phyloP scores from a whole-genome alignment of 1,140 invertebrate species.

The Trichoplusia ni region DNA sequence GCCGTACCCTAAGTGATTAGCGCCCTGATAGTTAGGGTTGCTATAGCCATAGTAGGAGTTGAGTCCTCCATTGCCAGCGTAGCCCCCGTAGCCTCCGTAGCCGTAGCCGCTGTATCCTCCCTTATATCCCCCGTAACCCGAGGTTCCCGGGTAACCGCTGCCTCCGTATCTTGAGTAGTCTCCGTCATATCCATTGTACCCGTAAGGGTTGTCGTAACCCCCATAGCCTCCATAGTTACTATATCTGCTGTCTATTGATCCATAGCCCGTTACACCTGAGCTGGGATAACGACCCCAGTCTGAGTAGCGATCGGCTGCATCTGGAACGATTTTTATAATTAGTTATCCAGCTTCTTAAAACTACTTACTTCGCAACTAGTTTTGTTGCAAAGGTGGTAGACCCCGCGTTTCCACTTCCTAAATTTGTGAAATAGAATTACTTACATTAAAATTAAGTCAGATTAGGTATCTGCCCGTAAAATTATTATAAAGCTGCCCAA shows the following conservation, averaged over 20 bases:
- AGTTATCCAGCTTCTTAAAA: no score
- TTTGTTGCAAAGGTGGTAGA: no score
- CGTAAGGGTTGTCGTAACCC: conserved; percentile 10
- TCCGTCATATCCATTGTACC: conserved; percentile 28
- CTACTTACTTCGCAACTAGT: no score
- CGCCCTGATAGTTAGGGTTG: conserved; percentile 63
- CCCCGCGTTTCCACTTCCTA: no score
- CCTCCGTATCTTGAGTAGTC: conserved; percentile 29
- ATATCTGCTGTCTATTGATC: conserved; percentile 14
- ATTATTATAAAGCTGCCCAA: no score
- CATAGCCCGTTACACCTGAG: conserved; percentile 14
- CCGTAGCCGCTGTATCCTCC: conserved; percentile 36
- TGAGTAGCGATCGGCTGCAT: conserved; percentile 8
- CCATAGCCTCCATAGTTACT: conserved; percentile 8
- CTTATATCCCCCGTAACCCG: conserved; percentile 18
- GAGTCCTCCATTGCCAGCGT: conserved; percentile 66
- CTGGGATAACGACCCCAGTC: conserved; percentile 24
- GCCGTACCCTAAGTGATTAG: conserved; percentile 68
- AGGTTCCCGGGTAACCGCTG: conserved; percentile 38
- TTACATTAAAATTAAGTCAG: no score
- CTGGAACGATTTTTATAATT: neutral
- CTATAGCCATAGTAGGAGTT: conserved; percentile 71
- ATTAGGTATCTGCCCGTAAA: no score
- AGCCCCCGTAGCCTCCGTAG: conserved; percentile 68
- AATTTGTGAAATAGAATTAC: no score